These are phyloP conservation scores for Dastarcus helophoroides DNA, from an alignment of 2,888 invertebrate genomes.

Conservation along the genomic window DNA sequence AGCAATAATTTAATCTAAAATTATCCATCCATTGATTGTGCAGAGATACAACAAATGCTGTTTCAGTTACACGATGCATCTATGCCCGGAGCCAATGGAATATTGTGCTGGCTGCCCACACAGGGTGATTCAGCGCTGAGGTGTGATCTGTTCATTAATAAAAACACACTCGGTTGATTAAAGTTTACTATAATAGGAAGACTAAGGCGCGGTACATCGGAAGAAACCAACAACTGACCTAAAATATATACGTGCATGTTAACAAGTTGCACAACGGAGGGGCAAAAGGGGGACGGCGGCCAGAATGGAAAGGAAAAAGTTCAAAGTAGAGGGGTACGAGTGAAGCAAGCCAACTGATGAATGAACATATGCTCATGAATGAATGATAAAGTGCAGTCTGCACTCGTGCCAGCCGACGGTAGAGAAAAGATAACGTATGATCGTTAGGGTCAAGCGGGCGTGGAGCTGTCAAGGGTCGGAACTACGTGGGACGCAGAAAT, in stretches of 20 bases:
- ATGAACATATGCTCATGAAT: conserved; percentile 34
- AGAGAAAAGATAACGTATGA: conserved; percentile 28
- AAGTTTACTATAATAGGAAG: conserved; percentile 37
- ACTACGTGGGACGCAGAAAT: conserved; percentile 26
- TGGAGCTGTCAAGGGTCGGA: conserved; percentile 26
- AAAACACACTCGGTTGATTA: conserved; percentile 36
- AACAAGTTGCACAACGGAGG: conserved; percentile 22
- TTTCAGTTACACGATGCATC: too few relatives aligned
- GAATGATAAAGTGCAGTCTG: conserved; percentile 29
- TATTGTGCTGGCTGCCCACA: neutral
- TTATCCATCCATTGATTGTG: too few relatives aligned
- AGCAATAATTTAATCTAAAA: too few relatives aligned
- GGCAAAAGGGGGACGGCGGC: conserved; percentile 20
- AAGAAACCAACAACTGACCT: conserved; percentile 28
- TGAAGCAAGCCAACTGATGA: conserved; percentile 26
- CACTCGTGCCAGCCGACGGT: conserved; percentile 21
- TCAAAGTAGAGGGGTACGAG: too few relatives aligned
- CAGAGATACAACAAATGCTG: too few relatives aligned
- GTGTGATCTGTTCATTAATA: conserved; percentile 14
- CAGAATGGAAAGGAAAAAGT: too few relatives aligned
- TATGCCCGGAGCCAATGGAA: neutral
- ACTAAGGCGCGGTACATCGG: conserved; percentile 30
- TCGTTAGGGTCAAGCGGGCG: conserved; percentile 30
- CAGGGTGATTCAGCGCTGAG: neutral
- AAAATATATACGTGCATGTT: conserved; percentile 27